Evolutionary conservation across 2,888 invertebrate species (phyloP), one percentile per base, ranked within the genome.

Genomic region (Heliothis peltigera): DNA sequence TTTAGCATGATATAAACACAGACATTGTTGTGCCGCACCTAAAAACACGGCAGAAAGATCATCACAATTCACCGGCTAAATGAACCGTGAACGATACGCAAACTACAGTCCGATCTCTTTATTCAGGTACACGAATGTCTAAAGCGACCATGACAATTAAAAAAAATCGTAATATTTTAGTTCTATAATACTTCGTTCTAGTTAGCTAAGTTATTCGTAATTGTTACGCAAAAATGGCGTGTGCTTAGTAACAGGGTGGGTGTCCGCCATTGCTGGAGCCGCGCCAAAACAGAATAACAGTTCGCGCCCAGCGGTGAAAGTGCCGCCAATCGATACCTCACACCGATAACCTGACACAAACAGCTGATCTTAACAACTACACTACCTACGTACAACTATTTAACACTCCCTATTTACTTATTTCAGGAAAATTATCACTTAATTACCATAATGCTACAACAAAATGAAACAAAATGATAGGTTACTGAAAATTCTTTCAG

Each of bases 241-340:
- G 73, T 81, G 77, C 89, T 84, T 88, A 85, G 88, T 84, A 88
- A 88, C 89, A 85, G 71, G 44, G 64, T 60, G 79, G 80, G 81
- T 84, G 75, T 84, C 83, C 84, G 81, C 86, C 77, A 84, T 84
- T 71, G 66, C 88, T 93, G 92, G 92, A 89, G 70, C 67, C 66
- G 74, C 84, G 93, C 93, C 93, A 93, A 92, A 89, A 89, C 86
- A 87, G 87, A 67, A 73, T 75, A 77, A 79, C 76, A 83, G 78
- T 85, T 86, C 82, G 84, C 87, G 80, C 84, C 77, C 73, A 82
- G 79, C 82, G 85, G 91, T 83, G 88, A 91, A 92, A 92, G 88
- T 89, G 85, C 84, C 70, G 76, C 79, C 82, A 90, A 92, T 94
- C 94, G 87, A 94, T 93, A 92, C 60, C 77, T 79, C 80, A 84